phyloP scores from a whole-genome alignment of 2,113 vertebrate genomes.

The Micronisus gabar region DNA sequence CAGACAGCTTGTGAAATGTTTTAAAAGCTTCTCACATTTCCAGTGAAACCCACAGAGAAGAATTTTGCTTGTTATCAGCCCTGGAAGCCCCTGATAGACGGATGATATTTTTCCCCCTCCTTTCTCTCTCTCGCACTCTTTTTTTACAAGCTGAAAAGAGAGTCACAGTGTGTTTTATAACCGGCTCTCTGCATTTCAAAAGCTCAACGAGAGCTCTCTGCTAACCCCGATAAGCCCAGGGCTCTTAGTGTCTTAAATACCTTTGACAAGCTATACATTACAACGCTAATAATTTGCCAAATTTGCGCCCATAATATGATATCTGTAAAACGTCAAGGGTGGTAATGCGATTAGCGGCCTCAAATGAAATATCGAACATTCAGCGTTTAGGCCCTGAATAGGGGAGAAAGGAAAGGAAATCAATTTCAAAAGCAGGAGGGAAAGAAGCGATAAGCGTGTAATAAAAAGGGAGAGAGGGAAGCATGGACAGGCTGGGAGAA shows the following conservation, averaged over 20 bases:
- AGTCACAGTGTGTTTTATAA: conserved; percentile 83
- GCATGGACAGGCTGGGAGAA: conserved; percentile 63
- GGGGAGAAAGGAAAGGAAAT: conserved; percentile 85
- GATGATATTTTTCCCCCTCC: conserved; percentile 72
- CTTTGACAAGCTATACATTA: conserved; percentile 89
- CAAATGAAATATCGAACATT: conserved; percentile 92
- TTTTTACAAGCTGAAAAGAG: conserved; percentile 79
- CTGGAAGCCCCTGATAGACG: conserved; percentile 80
- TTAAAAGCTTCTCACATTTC: conserved; percentile 83
- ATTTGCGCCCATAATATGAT: conserved; percentile 90
- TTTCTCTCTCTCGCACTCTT: conserved; percentile 45
- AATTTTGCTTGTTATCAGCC: conserved; percentile 82
- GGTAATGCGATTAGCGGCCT: conserved; percentile 89
- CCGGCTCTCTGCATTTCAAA: conserved; percentile 82
- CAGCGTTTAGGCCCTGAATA: conserved; percentile 84
- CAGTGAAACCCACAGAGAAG: conserved; percentile 78
- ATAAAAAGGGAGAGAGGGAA: conserved; percentile 79
- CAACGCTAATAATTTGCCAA: conserved; percentile 88
- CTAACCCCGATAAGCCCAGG: conserved; percentile 86
- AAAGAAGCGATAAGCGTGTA: conserved; percentile 83
- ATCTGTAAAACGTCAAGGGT: conserved; percentile 90
- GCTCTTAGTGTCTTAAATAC: conserved; percentile 85
- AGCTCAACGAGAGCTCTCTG: conserved; percentile 80
- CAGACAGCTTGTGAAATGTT: conserved; percentile 84
- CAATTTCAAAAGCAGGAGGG: conserved; percentile 86